A percentile compares a stretch with the other conserved stretches of the same genome.
Conservation (phyloP, 2,797 vertebrate species). For the Euthynnus affinis region DNA sequence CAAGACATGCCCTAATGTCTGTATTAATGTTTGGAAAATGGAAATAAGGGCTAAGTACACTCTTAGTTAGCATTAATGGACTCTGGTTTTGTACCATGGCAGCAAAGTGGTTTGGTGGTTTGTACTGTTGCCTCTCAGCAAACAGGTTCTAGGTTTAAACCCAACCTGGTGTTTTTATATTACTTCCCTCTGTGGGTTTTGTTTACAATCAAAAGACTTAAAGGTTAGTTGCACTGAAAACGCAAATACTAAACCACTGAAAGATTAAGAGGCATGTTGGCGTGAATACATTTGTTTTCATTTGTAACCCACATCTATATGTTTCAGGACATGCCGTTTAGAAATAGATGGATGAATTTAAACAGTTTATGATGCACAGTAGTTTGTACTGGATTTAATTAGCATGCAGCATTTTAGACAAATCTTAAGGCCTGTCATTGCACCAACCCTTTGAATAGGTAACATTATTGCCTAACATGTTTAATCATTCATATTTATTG, state of each 20-base stretch:
- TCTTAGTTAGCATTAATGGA: slow-evolving; percentile 9
- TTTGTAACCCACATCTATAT: background rate
- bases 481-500: background rate
- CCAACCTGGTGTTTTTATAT: no score
- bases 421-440: background rate
- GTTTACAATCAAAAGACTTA: background rate
- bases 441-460: background rate
- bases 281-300: slow-evolving; percentile 1
- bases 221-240: slow-evolving; percentile 9
- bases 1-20: slow-evolving; percentile 29
- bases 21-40: slow-evolving; percentile 40
- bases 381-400: background rate
- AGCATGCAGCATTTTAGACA: background rate
- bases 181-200: background rate
- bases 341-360: slow-evolving; percentile 19
- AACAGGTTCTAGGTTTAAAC: slow-evolving; percentile 17
- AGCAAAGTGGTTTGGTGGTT: background rate
- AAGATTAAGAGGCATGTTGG: background rate
- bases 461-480: background rate
- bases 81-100: background rate
- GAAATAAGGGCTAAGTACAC: slow-evolving; percentile 7
- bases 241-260: background rate
- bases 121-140: background rate
- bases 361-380: background rate
- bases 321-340: no score